Conservation (phyloP, 2,888 invertebrate genomes). For the Dicyrtomina minuta region DNA sequence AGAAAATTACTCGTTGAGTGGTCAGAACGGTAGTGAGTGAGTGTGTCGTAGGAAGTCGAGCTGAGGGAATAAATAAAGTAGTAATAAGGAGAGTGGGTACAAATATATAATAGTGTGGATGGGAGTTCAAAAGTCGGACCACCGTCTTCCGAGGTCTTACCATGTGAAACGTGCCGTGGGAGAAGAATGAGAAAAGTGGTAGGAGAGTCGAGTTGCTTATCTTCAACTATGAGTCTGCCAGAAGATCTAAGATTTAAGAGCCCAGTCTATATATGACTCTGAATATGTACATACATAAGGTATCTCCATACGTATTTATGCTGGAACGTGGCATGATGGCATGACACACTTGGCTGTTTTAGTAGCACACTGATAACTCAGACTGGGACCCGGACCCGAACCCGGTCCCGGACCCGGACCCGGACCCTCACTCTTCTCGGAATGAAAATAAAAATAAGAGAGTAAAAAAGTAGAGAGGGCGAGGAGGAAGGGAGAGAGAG, state of each 20-base stretch:
- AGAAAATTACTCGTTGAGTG: neutral
- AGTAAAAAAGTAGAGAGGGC: no score
- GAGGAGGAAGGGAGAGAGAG: neutral
- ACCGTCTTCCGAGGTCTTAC: neutral
- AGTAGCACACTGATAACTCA: neutral
- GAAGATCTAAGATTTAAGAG: no score
- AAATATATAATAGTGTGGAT: slow-evolving; percentile 20
- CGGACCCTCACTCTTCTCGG: no score
- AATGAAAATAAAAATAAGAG: no score
- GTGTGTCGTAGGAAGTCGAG: slow-evolving; percentile 17
- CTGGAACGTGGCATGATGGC: no score
- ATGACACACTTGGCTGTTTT: neutral
- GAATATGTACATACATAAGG: no score
- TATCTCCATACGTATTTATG: neutral
- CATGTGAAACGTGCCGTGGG: slow-evolving; percentile 11
- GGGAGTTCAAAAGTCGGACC: slow-evolving; percentile 28
- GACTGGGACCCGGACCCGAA: no score
- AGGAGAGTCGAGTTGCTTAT: neutral
- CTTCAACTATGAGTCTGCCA: neutral
- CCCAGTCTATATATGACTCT: no score
- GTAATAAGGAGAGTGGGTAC: slow-evolving; percentile 24
- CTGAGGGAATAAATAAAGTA: slow-evolving; percentile 21
- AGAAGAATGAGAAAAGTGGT: slow-evolving; percentile 9
- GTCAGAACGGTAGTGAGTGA: slow-evolving; percentile 2
- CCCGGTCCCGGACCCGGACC: no score